Evolutionary conservation across 2,888 invertebrate genomes (phyloP).

Genomic region (Tetragonisca angustula): DNA sequence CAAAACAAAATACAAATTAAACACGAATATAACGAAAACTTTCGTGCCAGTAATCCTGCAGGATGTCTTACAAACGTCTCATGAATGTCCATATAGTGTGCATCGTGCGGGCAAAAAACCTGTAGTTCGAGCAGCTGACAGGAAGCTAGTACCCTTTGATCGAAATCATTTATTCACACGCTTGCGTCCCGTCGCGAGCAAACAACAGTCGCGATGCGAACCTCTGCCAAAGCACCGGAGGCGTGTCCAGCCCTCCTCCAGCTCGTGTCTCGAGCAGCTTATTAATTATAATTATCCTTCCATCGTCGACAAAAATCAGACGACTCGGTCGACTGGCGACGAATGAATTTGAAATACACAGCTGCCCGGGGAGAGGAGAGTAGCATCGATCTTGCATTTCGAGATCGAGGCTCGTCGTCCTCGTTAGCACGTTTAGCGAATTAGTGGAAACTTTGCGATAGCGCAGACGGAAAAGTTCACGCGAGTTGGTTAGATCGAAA

Average conservation of each 20-base stretch:
- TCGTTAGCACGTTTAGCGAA: not conserved
- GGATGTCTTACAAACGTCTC: too few species aligned
- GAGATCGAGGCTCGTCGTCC: too few species aligned
- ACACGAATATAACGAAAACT: too few species aligned
- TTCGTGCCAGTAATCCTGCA: too few species aligned
- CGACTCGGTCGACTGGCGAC: not conserved
- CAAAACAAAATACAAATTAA: too few species aligned
- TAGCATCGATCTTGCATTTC: not conserved
- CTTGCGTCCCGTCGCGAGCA: not conserved
- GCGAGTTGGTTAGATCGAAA: constrained; percentile 28
- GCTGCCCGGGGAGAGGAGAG: not conserved
- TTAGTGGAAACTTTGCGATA: constrained; percentile 8
- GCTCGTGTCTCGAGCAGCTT: too few species aligned
- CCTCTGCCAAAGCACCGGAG: not conserved
- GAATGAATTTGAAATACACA: not conserved
- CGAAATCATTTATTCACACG: constrained; percentile 27
- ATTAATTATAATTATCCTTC: too few species aligned
- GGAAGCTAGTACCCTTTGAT: not conserved
- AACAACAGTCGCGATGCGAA: not conserved
- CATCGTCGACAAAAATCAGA: not conserved
- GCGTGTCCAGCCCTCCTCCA: not conserved
- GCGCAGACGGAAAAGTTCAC: constrained; percentile 39
- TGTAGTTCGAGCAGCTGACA: too few species aligned
- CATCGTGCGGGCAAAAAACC: too few species aligned
- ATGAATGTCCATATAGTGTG: too few species aligned